phyloP scores from a whole-genome alignment of 2,888 invertebrate genomes.

The Ectemnius cavifrons region DNA sequence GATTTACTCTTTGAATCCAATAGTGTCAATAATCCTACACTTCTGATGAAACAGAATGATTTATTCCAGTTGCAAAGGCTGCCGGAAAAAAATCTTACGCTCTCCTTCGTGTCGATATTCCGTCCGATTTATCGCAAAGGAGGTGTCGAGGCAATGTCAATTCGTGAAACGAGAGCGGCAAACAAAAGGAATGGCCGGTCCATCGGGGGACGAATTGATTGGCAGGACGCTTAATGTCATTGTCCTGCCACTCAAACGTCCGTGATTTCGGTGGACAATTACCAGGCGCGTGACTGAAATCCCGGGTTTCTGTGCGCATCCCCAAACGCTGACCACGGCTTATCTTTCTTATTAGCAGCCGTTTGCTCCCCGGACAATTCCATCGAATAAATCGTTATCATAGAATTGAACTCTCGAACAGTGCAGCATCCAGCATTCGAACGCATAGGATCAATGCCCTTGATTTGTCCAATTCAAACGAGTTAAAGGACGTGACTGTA shows the following conservation, averaged over 20 bases:
- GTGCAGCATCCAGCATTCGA: neutral
- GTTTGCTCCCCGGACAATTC: neutral
- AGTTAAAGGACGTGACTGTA: too few species aligned
- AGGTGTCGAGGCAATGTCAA: neutral
- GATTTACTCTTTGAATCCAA: too few species aligned
- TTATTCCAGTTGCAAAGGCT: too few species aligned
- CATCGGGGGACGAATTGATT: conserved; percentile 22
- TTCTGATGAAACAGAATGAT: too few species aligned
- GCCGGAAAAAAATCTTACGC: too few species aligned
- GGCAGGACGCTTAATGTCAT: conserved; percentile 46
- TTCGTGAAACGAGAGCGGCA: neutral
- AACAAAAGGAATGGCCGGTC: conserved; percentile 32
- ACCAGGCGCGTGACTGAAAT: conserved; percentile 42
- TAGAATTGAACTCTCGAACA: too few species aligned
- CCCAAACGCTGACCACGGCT: conserved; percentile 3
- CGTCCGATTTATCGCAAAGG: neutral
- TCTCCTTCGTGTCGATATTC: too few species aligned
- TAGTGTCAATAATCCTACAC: too few species aligned
- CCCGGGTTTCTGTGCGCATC: neutral
- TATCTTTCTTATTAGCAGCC: conserved; percentile 32
- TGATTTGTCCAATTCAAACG: too few species aligned
- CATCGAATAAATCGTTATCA: too few species aligned
- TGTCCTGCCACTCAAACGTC: conserved; percentile 47
- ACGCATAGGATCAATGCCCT: neutral
- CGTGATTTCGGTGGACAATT: conserved; percentile 41